These are phyloP conservation scores for Phortica okadai DNA, from an alignment of 2,888 invertebrate genomes.

Conservation along the genomic window DNA sequence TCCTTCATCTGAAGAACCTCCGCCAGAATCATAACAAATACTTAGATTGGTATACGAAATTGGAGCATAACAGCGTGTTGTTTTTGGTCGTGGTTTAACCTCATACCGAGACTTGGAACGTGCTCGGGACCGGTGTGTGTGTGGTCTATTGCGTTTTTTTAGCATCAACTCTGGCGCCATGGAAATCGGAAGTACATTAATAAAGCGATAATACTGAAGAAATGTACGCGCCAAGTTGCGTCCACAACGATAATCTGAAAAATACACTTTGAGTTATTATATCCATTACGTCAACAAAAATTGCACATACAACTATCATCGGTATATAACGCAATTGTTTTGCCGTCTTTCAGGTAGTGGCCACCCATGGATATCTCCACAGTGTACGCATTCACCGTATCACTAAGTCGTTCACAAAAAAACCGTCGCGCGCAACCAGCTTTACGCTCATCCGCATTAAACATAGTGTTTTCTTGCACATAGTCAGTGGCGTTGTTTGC, in stretches of 20 bases:
- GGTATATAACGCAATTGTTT: conserved; percentile 89
- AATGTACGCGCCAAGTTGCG: conserved; percentile 86
- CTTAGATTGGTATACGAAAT: conserved; percentile 79
- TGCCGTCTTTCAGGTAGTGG: conserved; percentile 83
- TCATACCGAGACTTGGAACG: conserved; percentile 75
- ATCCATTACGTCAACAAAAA: not conserved
- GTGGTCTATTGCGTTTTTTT: conserved; percentile 71
- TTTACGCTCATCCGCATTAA: conserved; percentile 92
- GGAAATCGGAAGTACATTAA: conserved; percentile 81
- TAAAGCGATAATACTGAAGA: conserved; percentile 87
- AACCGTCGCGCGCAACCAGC: conserved; percentile 92
- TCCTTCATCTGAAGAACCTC: conserved; percentile 77
- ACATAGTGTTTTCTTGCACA: conserved; percentile 89
- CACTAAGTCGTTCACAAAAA: conserved; percentile 85
- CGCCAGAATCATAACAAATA: conserved; percentile 78
- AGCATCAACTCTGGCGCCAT: conserved; percentile 75
- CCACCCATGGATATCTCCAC: conserved; percentile 94
- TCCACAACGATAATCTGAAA: conserved; percentile 85
- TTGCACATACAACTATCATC: conserved; percentile 93
- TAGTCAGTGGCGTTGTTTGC: conserved; percentile 93
- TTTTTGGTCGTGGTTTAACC: conserved; percentile 76
- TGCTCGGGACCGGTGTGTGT: conserved; percentile 73
- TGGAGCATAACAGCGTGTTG: conserved; percentile 77
- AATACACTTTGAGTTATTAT: not conserved
- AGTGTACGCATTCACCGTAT: conserved; percentile 91